Percentiles rank a stretch among this genome's conserved stretches.
Conservation (phyloP, 2,888 invertebrate genomes). For the Drosophila dives region DNA sequence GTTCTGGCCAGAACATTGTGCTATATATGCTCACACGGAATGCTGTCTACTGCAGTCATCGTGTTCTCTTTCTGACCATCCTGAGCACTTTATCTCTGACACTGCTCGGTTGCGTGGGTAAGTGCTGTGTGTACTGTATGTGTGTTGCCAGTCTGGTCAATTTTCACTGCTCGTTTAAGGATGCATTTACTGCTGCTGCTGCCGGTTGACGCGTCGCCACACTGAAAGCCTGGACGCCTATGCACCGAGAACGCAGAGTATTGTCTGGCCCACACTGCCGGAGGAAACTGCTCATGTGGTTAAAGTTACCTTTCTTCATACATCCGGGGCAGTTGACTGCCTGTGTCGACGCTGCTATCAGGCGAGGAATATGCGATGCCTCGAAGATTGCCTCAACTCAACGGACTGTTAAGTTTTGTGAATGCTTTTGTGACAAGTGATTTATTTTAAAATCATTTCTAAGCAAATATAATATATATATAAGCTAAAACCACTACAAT, state of each 20-base stretch:
- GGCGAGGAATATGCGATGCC: conserved; percentile 22
- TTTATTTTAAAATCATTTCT: neutral
- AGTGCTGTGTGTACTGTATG: conserved; percentile 21
- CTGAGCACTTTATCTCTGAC: conserved; percentile 28
- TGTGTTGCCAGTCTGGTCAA: neutral
- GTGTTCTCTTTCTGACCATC: conserved; percentile 38
- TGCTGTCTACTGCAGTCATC: conserved; percentile 27
- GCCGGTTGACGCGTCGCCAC: conserved; percentile 15
- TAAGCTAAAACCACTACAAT: neutral
- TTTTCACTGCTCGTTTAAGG: conserved; percentile 28
- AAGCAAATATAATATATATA: neutral
- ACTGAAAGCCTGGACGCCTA: conserved; percentile 52
- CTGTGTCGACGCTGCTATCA: conserved; percentile 45
- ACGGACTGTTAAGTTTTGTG: conserved; percentile 39
- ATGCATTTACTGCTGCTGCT: conserved; percentile 46
- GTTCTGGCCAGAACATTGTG: conserved; percentile 12
- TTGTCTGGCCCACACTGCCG: conserved; percentile 66
- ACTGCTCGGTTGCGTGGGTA: conserved; percentile 54
- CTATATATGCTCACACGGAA: conserved; percentile 10
- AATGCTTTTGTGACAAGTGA: neutral
- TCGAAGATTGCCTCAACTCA: conserved; percentile 34
- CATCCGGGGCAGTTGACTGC: conserved; percentile 42
- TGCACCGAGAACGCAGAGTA: conserved; percentile 68
- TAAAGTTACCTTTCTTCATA: conserved; percentile 61
- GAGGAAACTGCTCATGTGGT: conserved; percentile 50